phyloP scores from a whole-genome alignment of 1,140 invertebrate genomes.

The Acyrthosiphon pisum region DNA sequence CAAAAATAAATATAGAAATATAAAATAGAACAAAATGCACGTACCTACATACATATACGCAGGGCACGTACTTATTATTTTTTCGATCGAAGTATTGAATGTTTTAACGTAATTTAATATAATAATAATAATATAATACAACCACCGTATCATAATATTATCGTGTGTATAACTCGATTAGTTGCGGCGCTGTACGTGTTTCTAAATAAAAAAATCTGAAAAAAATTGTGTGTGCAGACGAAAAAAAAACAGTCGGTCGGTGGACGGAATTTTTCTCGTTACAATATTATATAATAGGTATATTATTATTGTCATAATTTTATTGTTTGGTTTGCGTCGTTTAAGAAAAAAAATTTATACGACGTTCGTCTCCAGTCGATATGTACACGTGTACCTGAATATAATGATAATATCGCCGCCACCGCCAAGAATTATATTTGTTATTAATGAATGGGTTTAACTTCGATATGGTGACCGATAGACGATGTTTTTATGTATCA shows the following conservation, averaged over 20 bases:
- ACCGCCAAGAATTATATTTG: background rate
- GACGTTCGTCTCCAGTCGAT: background rate
- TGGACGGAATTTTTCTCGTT: background rate
- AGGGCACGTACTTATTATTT: background rate
- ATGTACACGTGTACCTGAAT: background rate
- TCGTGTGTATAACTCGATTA: conserved; percentile 3
- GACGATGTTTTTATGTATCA: background rate
- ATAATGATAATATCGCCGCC: background rate
- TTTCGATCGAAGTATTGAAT: background rate
- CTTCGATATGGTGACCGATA: background rate
- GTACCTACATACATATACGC: background rate
- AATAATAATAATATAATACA: background rate
- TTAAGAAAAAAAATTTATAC: background rate
- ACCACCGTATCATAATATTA: background rate
- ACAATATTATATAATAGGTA: background rate
- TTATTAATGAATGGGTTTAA: background rate
- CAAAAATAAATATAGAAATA: background rate
- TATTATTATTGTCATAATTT: background rate
- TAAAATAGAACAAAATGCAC: background rate
- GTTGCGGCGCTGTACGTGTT: background rate
- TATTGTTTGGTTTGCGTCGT: background rate
- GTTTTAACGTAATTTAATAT: background rate
- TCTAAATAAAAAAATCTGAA: background rate
- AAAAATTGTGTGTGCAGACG: background rate
- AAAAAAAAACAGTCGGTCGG: background rate